These are phyloP conservation scores for Meteorus colon DNA, from an alignment of 2,888 invertebrate species.

Conservation along the genomic window DNA sequence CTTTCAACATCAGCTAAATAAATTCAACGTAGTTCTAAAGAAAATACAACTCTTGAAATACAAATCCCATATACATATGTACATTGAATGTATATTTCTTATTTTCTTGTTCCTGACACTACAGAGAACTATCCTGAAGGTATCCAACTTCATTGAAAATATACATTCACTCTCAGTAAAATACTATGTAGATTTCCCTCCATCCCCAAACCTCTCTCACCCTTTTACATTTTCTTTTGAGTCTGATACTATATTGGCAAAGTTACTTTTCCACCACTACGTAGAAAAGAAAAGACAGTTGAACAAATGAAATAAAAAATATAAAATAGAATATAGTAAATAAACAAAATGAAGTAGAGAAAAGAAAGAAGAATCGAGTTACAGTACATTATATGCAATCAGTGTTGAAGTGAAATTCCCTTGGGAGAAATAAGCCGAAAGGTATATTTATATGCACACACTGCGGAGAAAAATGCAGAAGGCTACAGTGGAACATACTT, in stretches of 20 bases:
- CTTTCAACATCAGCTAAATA: constrained; percentile 24
- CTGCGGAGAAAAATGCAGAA: constrained; percentile 5
- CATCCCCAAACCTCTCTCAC: constrained; percentile 23
- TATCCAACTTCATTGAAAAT: neutral
- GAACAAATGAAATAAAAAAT: neutral
- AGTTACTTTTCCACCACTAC: constrained; percentile 59
- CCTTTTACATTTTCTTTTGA: constrained; percentile 28
- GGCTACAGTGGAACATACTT: constrained; percentile 17
- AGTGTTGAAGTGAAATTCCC: constrained; percentile 42
- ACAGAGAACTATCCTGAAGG: constrained; percentile 11
- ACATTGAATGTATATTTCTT: constrained; percentile 4
- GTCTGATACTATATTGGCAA: constrained; percentile 51
- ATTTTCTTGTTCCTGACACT: constrained; percentile 21
- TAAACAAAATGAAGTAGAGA: constrained; percentile 19
- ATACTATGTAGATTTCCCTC: constrained; percentile 51
- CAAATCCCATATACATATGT: constrained; percentile 41
- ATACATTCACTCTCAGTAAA: constrained; percentile 42
- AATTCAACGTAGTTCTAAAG: neutral
- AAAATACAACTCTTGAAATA: constrained; percentile 26
- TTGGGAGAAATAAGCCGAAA: constrained; percentile 17
- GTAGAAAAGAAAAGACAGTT: neutral
- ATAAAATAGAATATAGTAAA: neutral
- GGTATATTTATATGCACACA: constrained; percentile 34
- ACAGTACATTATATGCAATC: constrained; percentile 54
- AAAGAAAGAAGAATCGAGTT: neutral